Evolutionary conservation across 2,797 vertebrate species (phyloP), one percentile per base, ranked within the genome.

Genomic region (Argya squamiceps): DNA sequence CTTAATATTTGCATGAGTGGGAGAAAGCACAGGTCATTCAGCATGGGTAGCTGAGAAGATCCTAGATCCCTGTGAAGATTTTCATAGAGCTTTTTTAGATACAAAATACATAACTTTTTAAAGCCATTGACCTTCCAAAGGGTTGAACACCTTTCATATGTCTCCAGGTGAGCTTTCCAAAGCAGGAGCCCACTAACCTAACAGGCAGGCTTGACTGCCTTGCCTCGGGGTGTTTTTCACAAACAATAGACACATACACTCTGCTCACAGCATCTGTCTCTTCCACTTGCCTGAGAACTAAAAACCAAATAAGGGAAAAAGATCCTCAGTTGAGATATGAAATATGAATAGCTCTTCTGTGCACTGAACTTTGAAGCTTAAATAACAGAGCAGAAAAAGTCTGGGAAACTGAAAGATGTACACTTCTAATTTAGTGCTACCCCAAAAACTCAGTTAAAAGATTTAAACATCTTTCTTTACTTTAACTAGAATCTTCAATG

Each of bases 401-500:
- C 84, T 84, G 52, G 82, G 52, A 93, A 93, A 92, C 43, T 12
- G 47, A 81, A 96, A 93, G 73, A 93, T 37, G 32, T 53, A 88
- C 43, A 89, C 69, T 88, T 89, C 69, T 86, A 91, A 94, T 93
- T 88, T 88, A 85, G 59, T 49, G 50, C 79, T 88, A 81, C 12
- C 36, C 82, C 58, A 55, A 89, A 89, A 96, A 83, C 21, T 86
- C 73, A 69, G 55, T 89, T 91, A 88, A 91, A 95, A 78, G 74
- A 82, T 91, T 95, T 92, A 82, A 97, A 77, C 55, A 53, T 81
- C 37, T 89, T 96, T 89, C 70, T 95, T 94, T 88, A 68, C 89
- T 85, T 90, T 59, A 89, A 67, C 93, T 77, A 62, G 89, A 93
- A 69, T 81, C 82, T 92, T 97, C 89, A 96, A 29, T 56, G 65